Evolutionary conservation across 2,113 vertebrate species (phyloP).

Genomic region (Chionodraco myersi): DNA sequence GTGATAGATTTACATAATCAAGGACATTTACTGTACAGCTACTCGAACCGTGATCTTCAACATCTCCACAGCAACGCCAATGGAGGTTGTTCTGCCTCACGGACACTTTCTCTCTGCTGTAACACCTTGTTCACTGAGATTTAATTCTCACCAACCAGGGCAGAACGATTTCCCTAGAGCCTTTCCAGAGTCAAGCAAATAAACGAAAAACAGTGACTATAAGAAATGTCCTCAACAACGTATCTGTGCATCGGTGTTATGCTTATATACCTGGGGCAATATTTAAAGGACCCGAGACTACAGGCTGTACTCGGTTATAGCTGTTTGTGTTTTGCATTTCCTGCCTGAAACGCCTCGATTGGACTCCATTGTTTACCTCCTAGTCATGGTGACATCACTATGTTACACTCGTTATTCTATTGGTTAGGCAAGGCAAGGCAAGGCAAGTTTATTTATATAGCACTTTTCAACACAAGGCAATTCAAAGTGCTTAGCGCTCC

Average conservation of each 20-base stretch:
- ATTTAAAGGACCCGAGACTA: slow-evolving; percentile 5
- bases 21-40: slow-evolving; percentile 78
- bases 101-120: slow-evolving; percentile 4
- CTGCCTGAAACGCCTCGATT: too few species aligned
- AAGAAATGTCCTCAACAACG: slow-evolving; percentile 38
- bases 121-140: neutral
- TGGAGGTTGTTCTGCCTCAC: slow-evolving; percentile 28
- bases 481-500: too few species aligned
- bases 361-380: too few species aligned
- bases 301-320: too few species aligned
- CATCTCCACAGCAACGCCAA: slow-evolving; percentile 64
- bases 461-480: too few species aligned
- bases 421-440: too few species aligned
- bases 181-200: slow-evolving; percentile 20
- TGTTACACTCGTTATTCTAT: too few species aligned
- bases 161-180: slow-evolving; percentile 16
- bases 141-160: slow-evolving; percentile 6
- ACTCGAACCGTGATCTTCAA: slow-evolving; percentile 54
- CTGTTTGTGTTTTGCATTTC: too few species aligned
- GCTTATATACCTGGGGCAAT: slow-evolving; percentile 13
- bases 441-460: too few species aligned
- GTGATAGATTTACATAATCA: slow-evolving; percentile 77
- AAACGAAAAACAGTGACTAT: slow-evolving; percentile 7
- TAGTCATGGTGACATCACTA: too few species aligned
- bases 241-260: slow-evolving; percentile 17